Conservation (phyloP, 2,797 vertebrate genomes). For the Paratrypauchen microcephalus region DNA sequence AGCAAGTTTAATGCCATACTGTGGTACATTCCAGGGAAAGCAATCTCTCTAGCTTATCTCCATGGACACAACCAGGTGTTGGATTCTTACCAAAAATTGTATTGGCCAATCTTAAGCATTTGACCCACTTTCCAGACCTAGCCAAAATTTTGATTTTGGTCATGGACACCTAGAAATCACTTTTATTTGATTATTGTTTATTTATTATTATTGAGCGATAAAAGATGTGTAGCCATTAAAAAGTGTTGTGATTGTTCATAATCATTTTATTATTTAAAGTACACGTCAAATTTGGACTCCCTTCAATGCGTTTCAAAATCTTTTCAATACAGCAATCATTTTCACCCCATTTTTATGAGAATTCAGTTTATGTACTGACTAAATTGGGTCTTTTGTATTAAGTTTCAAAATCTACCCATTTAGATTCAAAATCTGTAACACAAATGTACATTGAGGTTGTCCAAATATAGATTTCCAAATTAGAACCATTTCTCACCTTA, state of each 20-base stretch:
- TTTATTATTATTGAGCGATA: neutral
- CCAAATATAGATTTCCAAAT: neutral
- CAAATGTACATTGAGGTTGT: neutral
- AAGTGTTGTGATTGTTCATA: conserved; percentile 1
- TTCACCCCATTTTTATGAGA: neutral
- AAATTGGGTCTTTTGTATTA: no score
- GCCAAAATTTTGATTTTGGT: no score
- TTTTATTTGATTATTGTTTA: neutral
- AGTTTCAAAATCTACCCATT: no score
- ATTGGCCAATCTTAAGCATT: no score
- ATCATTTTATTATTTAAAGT: conserved; percentile 34
- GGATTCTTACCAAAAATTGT: no score
- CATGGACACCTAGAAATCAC: no score
- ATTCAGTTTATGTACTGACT: neutral
- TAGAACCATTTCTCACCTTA: conserved; percentile 14
- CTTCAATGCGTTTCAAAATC: neutral
- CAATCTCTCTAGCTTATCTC: no score
- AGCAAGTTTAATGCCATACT: no score
- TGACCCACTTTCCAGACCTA: no score
- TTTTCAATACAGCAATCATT: neutral
- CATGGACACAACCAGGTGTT: no score
- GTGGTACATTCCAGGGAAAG: no score
- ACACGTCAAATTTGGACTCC: conserved; percentile 3
- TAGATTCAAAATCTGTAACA: neutral
- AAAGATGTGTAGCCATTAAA: neutral